phyloP scores from a whole-genome alignment of 2,888 invertebrate species.

The Leucoma salicis region DNA sequence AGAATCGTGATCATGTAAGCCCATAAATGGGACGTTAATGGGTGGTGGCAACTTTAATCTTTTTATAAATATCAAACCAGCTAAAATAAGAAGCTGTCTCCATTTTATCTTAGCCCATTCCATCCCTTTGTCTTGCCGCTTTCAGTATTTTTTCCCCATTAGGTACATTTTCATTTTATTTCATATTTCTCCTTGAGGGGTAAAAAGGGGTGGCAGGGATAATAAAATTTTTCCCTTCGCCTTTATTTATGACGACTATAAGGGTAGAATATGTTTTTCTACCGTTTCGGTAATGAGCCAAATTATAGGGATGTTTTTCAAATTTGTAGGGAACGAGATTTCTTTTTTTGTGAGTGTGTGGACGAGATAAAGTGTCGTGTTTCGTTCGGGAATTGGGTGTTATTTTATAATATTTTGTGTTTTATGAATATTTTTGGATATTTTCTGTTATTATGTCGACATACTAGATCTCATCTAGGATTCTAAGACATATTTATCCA shows the following conservation, averaged over 20 bases:
- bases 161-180: slow-evolving; percentile 79
- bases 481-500: too few relatives aligned
- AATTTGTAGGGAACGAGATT: slow-evolving; percentile 54
- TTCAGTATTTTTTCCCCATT: slow-evolving; percentile 81
- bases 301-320: slow-evolving; percentile 73
- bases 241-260: slow-evolving; percentile 77
- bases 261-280: slow-evolving; percentile 77
- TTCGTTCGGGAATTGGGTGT: slow-evolving; percentile 28
- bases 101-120: slow-evolving; percentile 36
- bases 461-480: too few relatives aligned
- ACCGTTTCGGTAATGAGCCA: slow-evolving; percentile 76
- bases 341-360: slow-evolving; percentile 48
- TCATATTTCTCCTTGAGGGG: slow-evolving; percentile 77
- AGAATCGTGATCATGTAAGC: too few relatives aligned
- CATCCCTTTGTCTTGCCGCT: slow-evolving; percentile 77
- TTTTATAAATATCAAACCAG: too few relatives aligned
- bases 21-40: too few relatives aligned
- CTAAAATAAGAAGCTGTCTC: slow-evolving; percentile 33
- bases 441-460: too few relatives aligned
- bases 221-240: slow-evolving; percentile 80
- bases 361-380: slow-evolving; percentile 58
- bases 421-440: background rate
- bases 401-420: slow-evolving; percentile 15
- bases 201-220: slow-evolving; percentile 47
- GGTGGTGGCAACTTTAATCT: too few relatives aligned